Conservation (phyloP, 2,797 vertebrate species). For the Sebastes elongatus region DNA sequence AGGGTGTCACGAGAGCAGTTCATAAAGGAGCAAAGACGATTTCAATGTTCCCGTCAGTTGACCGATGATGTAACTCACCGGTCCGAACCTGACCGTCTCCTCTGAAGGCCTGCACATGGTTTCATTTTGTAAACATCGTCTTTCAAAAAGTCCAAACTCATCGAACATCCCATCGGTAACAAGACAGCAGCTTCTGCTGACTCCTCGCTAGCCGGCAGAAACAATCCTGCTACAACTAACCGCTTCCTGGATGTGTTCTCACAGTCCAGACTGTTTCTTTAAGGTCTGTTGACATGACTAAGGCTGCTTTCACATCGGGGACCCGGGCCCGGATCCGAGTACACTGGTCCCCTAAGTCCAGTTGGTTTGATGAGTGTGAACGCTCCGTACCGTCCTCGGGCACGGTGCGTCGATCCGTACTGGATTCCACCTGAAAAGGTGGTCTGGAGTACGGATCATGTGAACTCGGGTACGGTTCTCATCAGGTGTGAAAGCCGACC, state of each 20-base stretch:
- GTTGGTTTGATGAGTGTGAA: too few species aligned
- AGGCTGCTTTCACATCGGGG: neutral
- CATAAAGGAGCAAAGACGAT: neutral
- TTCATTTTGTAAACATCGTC: conserved; percentile 47
- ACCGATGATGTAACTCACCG: neutral
- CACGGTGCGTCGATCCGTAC: too few species aligned
- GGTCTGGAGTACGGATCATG: too few species aligned
- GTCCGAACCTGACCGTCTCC: neutral
- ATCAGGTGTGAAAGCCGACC: too few species aligned
- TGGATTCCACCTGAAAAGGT: too few species aligned
- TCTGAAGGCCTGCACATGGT: conserved; percentile 32
- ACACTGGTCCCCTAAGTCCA: too few species aligned
- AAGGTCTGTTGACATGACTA: neutral
- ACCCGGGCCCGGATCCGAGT: too few species aligned
- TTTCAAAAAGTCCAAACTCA: neutral
- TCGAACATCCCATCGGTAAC: neutral
- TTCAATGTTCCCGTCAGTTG: neutral
- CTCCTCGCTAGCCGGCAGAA: neutral
- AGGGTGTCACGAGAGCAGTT: neutral
- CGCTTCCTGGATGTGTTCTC: neutral
- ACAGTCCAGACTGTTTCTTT: neutral
- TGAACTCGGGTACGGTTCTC: too few species aligned
- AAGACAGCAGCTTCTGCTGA: conserved; percentile 3
- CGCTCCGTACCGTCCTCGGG: too few species aligned
- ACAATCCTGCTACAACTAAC: neutral